A percentile compares a stretch with the other conserved stretches of the same genome.
phyloP scores from a whole-genome alignment of 2,888 invertebrate species.

The Chrysolina haemoptera region DNA sequence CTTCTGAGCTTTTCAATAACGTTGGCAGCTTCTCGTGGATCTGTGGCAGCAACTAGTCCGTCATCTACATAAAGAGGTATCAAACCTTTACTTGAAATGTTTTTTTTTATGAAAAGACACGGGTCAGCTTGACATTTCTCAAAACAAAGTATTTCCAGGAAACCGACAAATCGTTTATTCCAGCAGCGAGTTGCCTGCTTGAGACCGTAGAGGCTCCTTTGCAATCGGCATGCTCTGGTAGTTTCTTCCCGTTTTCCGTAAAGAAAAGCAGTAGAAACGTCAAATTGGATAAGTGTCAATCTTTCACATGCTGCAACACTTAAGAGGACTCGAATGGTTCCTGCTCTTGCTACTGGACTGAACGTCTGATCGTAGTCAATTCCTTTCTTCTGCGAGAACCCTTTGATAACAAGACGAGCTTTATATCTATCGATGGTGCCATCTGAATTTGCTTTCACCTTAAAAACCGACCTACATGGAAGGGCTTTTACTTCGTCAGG shows the following conservation, averaged over 20 bases:
- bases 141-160: conserved; percentile 13
- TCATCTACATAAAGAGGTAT: conserved; percentile 9
- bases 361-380: too few species aligned
- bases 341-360: neutral
- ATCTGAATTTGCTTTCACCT: neutral
- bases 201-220: neutral
- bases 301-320: conserved; percentile 43
- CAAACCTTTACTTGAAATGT: neutral
- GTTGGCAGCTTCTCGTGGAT: conserved; percentile 1
- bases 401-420: neutral
- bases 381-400: neutral
- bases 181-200: conserved; percentile 35
- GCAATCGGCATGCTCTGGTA: conserved; percentile 17
- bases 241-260: conserved; percentile 41
- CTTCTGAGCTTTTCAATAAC: neutral
- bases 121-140: conserved; percentile 21
- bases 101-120: conserved; percentile 20
- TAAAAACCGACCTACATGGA: neutral
- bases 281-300: conserved; percentile 55
- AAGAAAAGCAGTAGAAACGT: conserved; percentile 56
- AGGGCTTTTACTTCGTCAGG: conserved; percentile 1
- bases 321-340: neutral
- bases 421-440: conserved; percentile 10
- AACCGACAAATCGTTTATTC: neutral
- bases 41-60: conserved; percentile 4